Conservation (phyloP, 1,140 invertebrate species). For the Oncopodura yosiiana region DNA sequence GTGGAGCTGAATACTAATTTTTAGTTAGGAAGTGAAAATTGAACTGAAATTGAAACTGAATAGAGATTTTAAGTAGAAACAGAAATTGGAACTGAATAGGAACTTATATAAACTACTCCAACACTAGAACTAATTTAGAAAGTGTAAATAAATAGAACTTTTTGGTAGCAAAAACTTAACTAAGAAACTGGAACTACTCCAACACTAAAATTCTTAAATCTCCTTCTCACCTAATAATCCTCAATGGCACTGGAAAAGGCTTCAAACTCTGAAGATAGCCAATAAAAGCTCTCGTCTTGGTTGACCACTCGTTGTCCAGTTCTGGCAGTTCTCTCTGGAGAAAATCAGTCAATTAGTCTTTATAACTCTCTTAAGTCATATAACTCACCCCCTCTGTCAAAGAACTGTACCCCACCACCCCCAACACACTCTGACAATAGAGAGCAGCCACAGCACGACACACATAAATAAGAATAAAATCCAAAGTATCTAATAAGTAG, state of each 20-base stretch:
- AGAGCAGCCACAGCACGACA: conserved; percentile 65
- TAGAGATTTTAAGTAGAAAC: too few species aligned
- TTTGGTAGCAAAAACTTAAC: too few species aligned
- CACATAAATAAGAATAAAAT: conserved; percentile 75
- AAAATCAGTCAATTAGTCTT: not conserved
- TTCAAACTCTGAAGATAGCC: conserved; percentile 73
- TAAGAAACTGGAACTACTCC: not conserved
- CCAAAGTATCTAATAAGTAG: conserved; percentile 82
- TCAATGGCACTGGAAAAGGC: conserved; percentile 62
- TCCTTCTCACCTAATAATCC: conserved; percentile 66
- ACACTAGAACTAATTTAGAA: too few species aligned
- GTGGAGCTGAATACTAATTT: too few species aligned
- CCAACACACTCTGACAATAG: conserved; percentile 64
- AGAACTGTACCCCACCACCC: conserved; percentile 50
- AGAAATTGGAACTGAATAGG: too few species aligned
- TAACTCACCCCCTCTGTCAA: conserved; percentile 56
- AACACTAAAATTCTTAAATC: not conserved
- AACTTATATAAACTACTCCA: too few species aligned
- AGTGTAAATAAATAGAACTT: too few species aligned
- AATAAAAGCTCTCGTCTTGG: conserved; percentile 68
- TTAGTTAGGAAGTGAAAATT: too few species aligned
- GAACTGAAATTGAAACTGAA: too few species aligned
- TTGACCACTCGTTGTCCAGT: conserved; percentile 62
- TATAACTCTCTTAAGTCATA: not conserved
- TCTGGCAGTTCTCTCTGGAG: conserved; percentile 63